A percentile compares a stretch with the other conserved stretches of the same genome.
These are phyloP conservation scores for Phortica variegata DNA, from an alignment of 1,140 invertebrate genomes.

Conservation along the genomic window DNA sequence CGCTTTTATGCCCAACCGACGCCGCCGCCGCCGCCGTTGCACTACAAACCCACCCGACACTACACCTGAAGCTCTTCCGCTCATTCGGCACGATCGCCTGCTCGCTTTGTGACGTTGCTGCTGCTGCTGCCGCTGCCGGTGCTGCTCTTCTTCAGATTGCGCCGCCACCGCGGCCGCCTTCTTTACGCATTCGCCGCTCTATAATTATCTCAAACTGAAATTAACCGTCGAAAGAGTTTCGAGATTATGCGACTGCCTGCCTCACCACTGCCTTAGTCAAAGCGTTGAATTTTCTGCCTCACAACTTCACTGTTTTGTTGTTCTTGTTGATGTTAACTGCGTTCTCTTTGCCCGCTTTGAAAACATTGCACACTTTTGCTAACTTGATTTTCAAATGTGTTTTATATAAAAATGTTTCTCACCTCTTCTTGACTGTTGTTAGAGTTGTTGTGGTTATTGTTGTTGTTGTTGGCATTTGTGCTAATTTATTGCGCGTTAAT, in stretches of 20 bases:
- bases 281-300: slow-evolving; percentile 7
- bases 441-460: slow-evolving; percentile 14
- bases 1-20: no score
- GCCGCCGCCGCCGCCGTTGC: slow-evolving; percentile 15
- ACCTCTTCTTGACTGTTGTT: slow-evolving; percentile 18
- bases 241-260: slow-evolving; percentile 44
- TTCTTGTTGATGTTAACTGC: no score
- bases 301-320: slow-evolving; percentile 19
- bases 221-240: slow-evolving; percentile 55
- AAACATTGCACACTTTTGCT: slow-evolving; percentile 20
- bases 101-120: background rate
- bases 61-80: slow-evolving; percentile 2
- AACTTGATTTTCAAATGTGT: slow-evolving; percentile 32
- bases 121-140: slow-evolving; percentile 4
- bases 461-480: slow-evolving; percentile 19
- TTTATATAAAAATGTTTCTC: slow-evolving; percentile 24
- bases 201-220: slow-evolving; percentile 57
- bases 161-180: slow-evolving; percentile 17
- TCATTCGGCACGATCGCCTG: no score
- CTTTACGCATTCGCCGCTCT: slow-evolving; percentile 47
- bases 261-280: slow-evolving; percentile 17
- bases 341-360: no score
- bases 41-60: slow-evolving; percentile 11
- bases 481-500: slow-evolving; percentile 57
- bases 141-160: no score